Percentiles rank a stretch among this genome's conserved stretches.
phyloP scores from a whole-genome alignment of 2,888 invertebrate species.

The Euplexia lucipara region DNA sequence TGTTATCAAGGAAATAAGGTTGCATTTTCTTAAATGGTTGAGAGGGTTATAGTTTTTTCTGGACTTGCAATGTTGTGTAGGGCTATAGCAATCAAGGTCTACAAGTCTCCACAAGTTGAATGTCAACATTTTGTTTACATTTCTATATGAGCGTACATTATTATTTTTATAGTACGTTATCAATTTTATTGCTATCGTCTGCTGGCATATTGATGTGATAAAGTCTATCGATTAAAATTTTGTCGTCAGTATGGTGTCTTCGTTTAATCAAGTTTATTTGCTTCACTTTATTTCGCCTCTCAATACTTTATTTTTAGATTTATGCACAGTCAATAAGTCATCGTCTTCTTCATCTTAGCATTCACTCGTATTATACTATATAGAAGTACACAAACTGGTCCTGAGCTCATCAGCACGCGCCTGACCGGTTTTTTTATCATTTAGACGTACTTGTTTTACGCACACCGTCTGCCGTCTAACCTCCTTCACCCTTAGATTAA shows the following conservation, averaged over 20 bases:
- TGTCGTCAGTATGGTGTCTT: conserved; percentile 19
- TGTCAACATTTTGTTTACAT: conserved; percentile 87
- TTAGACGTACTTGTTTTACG: conserved; percentile 49
- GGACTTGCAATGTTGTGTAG: conserved; percentile 65
- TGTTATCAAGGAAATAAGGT: conserved; percentile 54
- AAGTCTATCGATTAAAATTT: conserved; percentile 40
- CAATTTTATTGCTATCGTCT: conserved; percentile 55
- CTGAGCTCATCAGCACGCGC: conserved; percentile 55
- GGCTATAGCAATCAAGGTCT: conserved; percentile 86
- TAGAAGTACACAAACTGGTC: conserved; percentile 45
- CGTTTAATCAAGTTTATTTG: conserved; percentile 46
- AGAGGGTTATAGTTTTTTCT: conserved; percentile 64
- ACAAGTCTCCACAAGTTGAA: conserved; percentile 84
- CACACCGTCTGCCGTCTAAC: conserved; percentile 42
- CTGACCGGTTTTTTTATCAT: conserved; percentile 52
- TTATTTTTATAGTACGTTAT: conserved; percentile 48
- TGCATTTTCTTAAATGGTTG: conserved; percentile 54
- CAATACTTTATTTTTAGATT: conserved; percentile 10
- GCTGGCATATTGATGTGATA: conserved; percentile 33
- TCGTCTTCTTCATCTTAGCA: conserved; percentile 18
- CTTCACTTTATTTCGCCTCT: conserved; percentile 5
- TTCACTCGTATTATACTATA: conserved; percentile 30
- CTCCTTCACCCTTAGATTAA: conserved; percentile 47
- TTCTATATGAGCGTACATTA: conserved; percentile 67
- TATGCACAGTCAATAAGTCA: conserved; percentile 2